Evolutionary conservation across 2,797 vertebrate genomes (phyloP).

Genomic region (Poecile montanus): DNA sequence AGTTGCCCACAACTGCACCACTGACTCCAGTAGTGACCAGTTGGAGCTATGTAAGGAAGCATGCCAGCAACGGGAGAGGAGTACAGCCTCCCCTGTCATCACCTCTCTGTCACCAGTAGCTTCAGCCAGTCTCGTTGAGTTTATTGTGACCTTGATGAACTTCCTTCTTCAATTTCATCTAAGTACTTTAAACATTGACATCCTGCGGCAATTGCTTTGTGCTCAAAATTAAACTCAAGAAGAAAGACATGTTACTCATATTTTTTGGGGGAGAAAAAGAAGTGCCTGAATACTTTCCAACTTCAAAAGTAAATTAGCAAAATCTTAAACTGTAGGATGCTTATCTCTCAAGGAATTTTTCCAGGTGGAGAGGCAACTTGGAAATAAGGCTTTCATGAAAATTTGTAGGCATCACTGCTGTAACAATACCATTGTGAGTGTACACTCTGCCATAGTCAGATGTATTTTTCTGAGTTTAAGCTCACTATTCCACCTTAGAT

Average conservation of each 20-base stretch:
- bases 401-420: background rate
- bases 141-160: background rate
- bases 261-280: background rate
- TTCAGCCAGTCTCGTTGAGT: background rate
- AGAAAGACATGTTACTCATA: background rate
- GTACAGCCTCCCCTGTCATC: background rate
- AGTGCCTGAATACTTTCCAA: background rate
- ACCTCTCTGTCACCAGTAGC: background rate
- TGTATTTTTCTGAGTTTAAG: background rate
- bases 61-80: background rate
- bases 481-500: background rate
- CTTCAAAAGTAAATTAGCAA: background rate
- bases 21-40: background rate
- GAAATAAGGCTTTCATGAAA: background rate
- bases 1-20: fast-evolving
- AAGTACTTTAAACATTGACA: background rate
- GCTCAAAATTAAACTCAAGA: background rate
- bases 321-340: background rate
- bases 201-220: background rate
- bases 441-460: background rate
- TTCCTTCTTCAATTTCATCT: background rate
- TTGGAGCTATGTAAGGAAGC: background rate
- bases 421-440: background rate
- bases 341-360: background rate
- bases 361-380: background rate